Evolutionary conservation across 2,888 invertebrate genomes (phyloP).

Genomic region (Tethea ocularis): DNA sequence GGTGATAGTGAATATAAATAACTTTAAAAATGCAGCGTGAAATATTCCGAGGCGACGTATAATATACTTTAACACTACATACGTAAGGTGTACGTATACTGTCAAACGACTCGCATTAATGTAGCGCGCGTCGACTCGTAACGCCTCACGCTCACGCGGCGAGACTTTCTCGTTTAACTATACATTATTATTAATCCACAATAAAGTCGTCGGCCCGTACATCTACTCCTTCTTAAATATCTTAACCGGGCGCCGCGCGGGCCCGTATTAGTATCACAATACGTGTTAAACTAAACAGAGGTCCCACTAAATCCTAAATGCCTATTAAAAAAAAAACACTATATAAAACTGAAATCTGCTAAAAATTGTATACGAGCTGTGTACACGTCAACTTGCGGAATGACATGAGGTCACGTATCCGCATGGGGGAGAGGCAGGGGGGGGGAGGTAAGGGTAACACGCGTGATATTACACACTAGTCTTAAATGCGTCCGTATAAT

Average conservation of each 20-base stretch:
- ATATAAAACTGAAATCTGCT: conserved; percentile 63
- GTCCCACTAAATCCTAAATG: conserved; percentile 65
- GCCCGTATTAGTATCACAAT: conserved; percentile 80
- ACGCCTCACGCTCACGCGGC: conserved; percentile 13
- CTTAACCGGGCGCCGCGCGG: conserved; percentile 68
- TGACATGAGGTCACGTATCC: not conserved
- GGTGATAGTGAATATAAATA: conserved; percentile 10
- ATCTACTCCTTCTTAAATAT: conserved; percentile 53
- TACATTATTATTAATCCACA: conserved; percentile 5
- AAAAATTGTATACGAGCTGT: conserved; percentile 54
- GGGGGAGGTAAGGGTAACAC: conserved; percentile 8
- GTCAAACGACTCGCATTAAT: conserved; percentile 10
- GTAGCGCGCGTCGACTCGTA: conserved; percentile 12
- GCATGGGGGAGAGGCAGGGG: not conserved
- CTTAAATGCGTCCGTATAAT: conserved; percentile 29
- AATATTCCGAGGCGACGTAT: conserved; percentile 5
- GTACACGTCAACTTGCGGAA: conserved; percentile 27
- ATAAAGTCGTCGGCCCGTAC: conserved; percentile 31
- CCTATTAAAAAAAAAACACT: conserved; percentile 58
- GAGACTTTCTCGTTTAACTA: conserved; percentile 12
- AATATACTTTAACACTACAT: conserved; percentile 10
- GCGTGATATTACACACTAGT: conserved; percentile 14
- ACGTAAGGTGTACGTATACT: conserved; percentile 9
- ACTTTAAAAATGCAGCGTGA: conserved; percentile 5
- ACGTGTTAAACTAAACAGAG: conserved; percentile 73